Evolutionary conservation across 2,888 invertebrate species (phyloP).

Genomic region (Melolontha melolontha): DNA sequence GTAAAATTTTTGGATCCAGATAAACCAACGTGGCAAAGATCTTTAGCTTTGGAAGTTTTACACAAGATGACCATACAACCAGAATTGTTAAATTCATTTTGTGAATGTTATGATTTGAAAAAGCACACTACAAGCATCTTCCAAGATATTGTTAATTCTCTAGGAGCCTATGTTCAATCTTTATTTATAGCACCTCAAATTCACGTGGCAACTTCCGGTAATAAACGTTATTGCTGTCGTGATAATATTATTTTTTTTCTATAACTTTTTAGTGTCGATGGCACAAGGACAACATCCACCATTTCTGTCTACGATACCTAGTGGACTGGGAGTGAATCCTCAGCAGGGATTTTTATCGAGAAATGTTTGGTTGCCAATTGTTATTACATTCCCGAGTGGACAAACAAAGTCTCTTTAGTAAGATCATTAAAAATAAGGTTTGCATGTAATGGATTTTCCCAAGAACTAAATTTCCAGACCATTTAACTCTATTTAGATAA

Average conservation of each 20-base stretch:
- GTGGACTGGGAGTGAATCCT: constrained; percentile 84
- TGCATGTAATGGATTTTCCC: too few relatives aligned
- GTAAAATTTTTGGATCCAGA: constrained; percentile 98
- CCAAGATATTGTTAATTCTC: constrained; percentile 93
- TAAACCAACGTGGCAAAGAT: constrained; percentile 96
- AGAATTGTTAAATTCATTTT: constrained; percentile 88
- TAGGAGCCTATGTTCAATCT: constrained; percentile 95
- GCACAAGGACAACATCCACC: constrained; percentile 74
- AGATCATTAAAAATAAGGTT: too few relatives aligned
- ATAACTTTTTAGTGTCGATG: constrained; percentile 62
- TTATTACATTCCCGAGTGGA: constrained; percentile 85
- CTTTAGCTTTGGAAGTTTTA: constrained; percentile 93
- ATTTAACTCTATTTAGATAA: too few relatives aligned
- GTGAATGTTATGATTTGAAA: constrained; percentile 95
- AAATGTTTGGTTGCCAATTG: constrained; percentile 92
- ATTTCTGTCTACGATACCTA: constrained; percentile 73
- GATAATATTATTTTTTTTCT: constrained; percentile 26
- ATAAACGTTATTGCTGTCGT: constrained; percentile 49
- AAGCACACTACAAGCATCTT: constrained; percentile 93
- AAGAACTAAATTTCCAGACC: too few relatives aligned
- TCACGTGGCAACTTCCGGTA: constrained; percentile 66
- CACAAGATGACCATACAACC: constrained; percentile 94
- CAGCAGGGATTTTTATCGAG: constrained; percentile 94
- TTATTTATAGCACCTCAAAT: constrained; percentile 82
- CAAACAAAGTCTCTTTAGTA: constrained; percentile 92